phyloP scores from a whole-genome alignment of 2,113 vertebrate genomes.

The Centrocercus urophasianus region DNA sequence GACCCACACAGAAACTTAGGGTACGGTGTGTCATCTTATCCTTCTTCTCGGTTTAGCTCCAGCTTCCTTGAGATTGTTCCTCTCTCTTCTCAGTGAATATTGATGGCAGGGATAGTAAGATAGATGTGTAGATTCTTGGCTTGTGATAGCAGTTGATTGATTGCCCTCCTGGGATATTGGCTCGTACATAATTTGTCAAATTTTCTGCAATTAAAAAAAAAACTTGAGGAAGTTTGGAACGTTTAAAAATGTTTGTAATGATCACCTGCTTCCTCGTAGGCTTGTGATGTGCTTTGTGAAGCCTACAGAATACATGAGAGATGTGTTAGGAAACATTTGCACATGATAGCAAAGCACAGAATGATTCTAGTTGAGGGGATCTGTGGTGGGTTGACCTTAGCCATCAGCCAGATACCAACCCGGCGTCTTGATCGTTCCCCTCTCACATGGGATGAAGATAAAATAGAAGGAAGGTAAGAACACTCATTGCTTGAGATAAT shows the following conservation, averaged over 20 bases:
- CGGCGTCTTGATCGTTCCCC: neutral
- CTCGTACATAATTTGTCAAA: neutral
- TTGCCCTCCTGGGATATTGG: neutral
- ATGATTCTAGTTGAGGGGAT: neutral
- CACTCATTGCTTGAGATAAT: neutral
- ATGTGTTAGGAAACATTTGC: neutral
- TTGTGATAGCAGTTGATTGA: neutral
- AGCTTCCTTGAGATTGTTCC: neutral
- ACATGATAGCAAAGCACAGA: no score
- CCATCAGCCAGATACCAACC: neutral
- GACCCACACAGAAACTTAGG: constrained; percentile 26
- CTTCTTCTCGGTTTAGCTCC: constrained; percentile 16
- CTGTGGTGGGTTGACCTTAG: neutral
- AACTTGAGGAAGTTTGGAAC: neutral
- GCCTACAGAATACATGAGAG: neutral
- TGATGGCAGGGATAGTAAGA: neutral
- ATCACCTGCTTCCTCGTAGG: neutral
- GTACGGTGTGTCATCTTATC: constrained; percentile 24
- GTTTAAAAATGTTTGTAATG: neutral
- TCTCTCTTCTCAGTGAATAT: neutral
- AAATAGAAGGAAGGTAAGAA: neutral
- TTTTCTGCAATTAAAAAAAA: neutral
- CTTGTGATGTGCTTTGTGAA: neutral
- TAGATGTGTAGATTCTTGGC: neutral
- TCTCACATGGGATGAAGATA: neutral